These are phyloP conservation scores for Trissolcus japonicus DNA, from an alignment of 2,888 invertebrate species.

Conservation along the genomic window DNA sequence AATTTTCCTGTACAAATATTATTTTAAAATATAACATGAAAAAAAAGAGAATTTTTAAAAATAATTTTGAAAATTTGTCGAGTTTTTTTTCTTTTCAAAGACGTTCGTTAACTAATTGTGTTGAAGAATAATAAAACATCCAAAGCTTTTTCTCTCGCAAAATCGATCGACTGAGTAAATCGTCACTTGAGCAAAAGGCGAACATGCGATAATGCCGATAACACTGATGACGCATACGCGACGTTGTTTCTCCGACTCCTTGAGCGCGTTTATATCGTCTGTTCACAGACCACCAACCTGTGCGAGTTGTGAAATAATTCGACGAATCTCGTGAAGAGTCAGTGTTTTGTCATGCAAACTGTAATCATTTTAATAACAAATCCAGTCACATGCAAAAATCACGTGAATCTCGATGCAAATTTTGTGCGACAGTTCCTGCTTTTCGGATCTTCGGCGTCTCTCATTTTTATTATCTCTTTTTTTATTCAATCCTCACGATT, in stretches of 20 bases:
- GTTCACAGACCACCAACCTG: constrained; percentile 34
- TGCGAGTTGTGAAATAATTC: constrained; percentile 32
- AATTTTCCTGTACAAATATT: too few relatives aligned
- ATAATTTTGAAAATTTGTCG: too few relatives aligned
- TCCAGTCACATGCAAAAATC: constrained; percentile 66
- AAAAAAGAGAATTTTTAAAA: too few relatives aligned
- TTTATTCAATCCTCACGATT: background rate
- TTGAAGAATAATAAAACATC: constrained; percentile 1
- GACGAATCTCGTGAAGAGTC: constrained; percentile 47
- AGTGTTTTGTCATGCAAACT: constrained; percentile 70
- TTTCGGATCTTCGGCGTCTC: background rate
- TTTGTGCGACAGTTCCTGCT: constrained; percentile 8
- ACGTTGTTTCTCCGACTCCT: constrained; percentile 33
- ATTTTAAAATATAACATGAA: too few relatives aligned
- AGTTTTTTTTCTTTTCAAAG: too few relatives aligned
- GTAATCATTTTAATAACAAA: constrained; percentile 71
- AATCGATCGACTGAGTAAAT: constrained; percentile 39
- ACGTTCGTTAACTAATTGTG: too few relatives aligned
- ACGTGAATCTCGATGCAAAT: constrained; percentile 62
- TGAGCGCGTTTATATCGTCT: constrained; percentile 11
- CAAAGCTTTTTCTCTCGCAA: constrained; percentile 7
- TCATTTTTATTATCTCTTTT: too few relatives aligned
- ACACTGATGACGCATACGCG: constrained; percentile 45
- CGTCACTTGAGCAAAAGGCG: constrained; percentile 37
- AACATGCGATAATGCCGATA: constrained; percentile 55